Conservation (phyloP, 2,113 vertebrate genomes). For the Macquaria australasica region DNA sequence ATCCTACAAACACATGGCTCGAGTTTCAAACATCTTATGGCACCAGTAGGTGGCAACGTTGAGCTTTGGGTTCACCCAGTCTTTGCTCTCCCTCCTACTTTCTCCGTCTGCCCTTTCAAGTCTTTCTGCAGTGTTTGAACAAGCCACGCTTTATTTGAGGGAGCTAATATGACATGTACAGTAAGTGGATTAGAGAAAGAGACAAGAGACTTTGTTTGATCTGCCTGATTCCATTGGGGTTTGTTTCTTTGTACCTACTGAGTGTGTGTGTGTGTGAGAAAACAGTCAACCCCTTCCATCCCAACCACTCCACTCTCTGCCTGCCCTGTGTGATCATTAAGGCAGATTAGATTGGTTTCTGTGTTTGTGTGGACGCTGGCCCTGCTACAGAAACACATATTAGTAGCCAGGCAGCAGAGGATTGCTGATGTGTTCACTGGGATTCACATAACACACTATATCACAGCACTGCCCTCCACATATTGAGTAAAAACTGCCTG, state of each 20-base stretch:
- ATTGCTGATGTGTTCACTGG: constrained; percentile 33
- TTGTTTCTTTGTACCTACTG: constrained; percentile 4
- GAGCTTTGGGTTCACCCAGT: constrained; percentile 6
- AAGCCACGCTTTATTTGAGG: constrained; percentile 15
- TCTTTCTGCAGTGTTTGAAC: constrained; percentile 37
- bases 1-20: background rate
- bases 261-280: background rate
- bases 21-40: background rate
- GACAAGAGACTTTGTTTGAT: constrained; percentile 21
- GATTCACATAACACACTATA: constrained; percentile 11
- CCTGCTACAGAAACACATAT: background rate
- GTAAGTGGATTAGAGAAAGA: constrained; percentile 45
- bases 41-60: constrained; percentile 72
- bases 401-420: constrained; percentile 2
- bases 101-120: constrained; percentile 1
- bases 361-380: constrained; percentile 23
- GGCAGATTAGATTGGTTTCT: constrained; percentile 28
- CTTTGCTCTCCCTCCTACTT: background rate
- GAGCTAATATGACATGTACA: constrained; percentile 29
- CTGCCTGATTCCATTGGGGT: background rate
- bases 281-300: background rate
- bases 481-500: background rate
- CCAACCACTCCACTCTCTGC: background rate
- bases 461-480: background rate
- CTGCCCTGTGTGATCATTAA: constrained; percentile 14